Base-by-base conservation (phyloP, 2,888 invertebrate genomes). In the Drosophila hamatofila region DNA sequence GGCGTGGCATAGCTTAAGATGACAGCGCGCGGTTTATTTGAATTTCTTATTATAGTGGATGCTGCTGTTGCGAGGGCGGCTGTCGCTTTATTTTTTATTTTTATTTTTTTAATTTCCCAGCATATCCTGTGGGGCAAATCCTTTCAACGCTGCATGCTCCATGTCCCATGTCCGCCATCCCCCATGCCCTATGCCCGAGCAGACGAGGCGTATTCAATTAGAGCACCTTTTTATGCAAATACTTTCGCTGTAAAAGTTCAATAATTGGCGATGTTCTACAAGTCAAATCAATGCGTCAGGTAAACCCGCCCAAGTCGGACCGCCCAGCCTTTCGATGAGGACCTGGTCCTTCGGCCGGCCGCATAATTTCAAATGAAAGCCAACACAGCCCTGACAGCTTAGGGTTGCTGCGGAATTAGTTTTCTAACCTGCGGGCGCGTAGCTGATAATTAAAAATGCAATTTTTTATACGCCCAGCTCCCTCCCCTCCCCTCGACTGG, bases 241-340 rank as follows among this genome's bases (percentile, higher is more conserved):
- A 48, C 79, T 62, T 67, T 55, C 63, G 71, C 89, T 83, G 91
- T 91, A 89, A 90, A 91, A 92, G 84, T 85, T 85, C 92, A 91
- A 92, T 92, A 91, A 92, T 92, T 89, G 91, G 86, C 89, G 88
- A 88, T 92, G 93, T 92, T 92, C 90, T 91, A 92, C 92, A 91
- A 92, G 92, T 89, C 81, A 89, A 92, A 91, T 90, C 91, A 91
- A 91, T 79, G 89, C 73, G 78, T 68, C 82, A 88, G 84, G 84
- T 84, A 64, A 67, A n/a, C 44, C 8, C 46, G 52, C 60, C 55
- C 56, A 56, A 1, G 33, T 55, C 41, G 16, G 41, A 7, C 54
- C 25, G 25, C 6, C 25, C 16, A 12, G 8, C 51, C 37, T 30
- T 35, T 41, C 18, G n/a, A 25, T 27, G 25, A 16, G 16, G 30